Conservation (phyloP, 2,113 vertebrate species). For the Numida meleagris region DNA sequence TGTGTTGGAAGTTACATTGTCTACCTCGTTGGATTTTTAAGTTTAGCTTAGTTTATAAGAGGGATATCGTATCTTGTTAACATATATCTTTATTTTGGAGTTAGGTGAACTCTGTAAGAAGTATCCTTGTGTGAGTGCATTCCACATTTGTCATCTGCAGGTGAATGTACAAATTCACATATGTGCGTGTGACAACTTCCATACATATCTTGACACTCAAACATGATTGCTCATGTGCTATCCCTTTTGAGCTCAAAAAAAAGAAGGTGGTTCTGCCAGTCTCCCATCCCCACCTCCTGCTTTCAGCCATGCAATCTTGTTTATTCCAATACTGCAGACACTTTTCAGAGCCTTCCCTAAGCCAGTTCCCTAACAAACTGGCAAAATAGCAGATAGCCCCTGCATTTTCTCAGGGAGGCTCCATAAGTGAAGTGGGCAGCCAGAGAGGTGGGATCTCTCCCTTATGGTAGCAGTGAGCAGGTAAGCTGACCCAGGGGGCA, state of each 20-base stretch:
- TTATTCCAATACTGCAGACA: accelerated
- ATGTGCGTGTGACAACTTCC: neutral
- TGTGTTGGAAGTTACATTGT: neutral
- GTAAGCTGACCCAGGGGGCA: neutral
- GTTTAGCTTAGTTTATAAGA: neutral
- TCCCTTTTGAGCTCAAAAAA: neutral
- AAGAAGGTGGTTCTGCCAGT: neutral
- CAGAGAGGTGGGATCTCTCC: neutral
- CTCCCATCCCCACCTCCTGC: neutral
- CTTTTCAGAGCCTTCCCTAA: neutral
- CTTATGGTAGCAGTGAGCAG: neutral
- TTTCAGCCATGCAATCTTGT: neutral
- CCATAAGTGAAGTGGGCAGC: neutral
- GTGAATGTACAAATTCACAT: neutral
- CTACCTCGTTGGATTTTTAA: neutral
- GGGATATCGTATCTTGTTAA: neutral
- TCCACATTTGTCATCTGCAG: neutral
- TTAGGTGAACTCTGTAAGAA: neutral
- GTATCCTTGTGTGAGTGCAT: neutral
- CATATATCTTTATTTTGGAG: neutral
- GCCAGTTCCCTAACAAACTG: neutral
- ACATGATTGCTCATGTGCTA: neutral
- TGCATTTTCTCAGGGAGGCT: neutral
- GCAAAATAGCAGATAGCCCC: neutral
- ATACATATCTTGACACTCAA: no score